Conservation (phyloP, 2,113 vertebrate genomes). For the Neodon shergylaensis region DNA sequence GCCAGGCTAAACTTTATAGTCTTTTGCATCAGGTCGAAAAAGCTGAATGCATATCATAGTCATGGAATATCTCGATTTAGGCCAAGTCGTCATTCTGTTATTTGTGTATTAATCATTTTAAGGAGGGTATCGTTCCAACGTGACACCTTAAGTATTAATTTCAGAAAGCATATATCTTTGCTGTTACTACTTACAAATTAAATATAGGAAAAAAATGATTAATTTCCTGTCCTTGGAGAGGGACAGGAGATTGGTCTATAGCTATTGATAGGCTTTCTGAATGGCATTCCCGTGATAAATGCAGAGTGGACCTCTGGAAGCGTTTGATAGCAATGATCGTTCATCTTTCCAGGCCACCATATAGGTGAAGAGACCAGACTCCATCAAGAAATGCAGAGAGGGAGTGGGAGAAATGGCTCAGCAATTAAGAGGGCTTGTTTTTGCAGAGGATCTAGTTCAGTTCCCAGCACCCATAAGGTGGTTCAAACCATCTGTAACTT, state of each 20-base stretch:
- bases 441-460: background rate
- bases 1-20: background rate
- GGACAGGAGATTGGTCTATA: background rate
- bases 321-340: background rate
- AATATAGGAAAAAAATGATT: background rate
- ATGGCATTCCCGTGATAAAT: background rate
- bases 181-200: slow-evolving; percentile 1
- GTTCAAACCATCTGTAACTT: background rate
- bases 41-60: background rate
- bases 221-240: background rate
- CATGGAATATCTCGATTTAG: background rate
- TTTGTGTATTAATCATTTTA: background rate
- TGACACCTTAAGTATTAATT: background rate
- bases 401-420: background rate
- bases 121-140: background rate
- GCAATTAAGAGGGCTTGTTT: background rate
- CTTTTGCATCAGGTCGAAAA: slow-evolving; percentile 12
- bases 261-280: background rate
- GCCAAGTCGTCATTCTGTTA: background rate
- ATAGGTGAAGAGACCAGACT: background rate
- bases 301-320: background rate
- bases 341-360: background rate
- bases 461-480: background rate
- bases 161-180: slow-evolving; percentile 1
- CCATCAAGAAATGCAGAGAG: background rate